Evolutionary conservation across 2,888 invertebrate species (phyloP).

Genomic region (Parthenolecanium corni): DNA sequence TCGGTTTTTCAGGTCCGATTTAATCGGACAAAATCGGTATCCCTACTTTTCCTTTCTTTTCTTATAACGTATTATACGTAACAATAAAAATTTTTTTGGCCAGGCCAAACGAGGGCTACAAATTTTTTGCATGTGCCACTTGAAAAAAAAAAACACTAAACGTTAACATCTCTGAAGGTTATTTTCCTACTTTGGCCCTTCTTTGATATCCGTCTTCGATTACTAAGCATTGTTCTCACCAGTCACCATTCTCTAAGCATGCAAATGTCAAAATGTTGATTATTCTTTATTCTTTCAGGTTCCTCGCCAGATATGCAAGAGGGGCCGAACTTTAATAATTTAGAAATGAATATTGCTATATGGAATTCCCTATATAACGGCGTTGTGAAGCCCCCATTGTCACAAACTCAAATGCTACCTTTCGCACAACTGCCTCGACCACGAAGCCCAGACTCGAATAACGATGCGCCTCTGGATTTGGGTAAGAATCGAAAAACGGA

Average conservation of each 20-base stretch:
- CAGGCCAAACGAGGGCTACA: too few species aligned
- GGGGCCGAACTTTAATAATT: slow-evolving; percentile 3
- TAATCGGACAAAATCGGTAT: neutral
- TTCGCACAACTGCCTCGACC: slow-evolving; percentile 15
- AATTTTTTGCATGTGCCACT: too few species aligned
- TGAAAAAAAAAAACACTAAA: too few species aligned
- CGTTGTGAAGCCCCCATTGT: slow-evolving; percentile 10
- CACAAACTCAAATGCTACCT: slow-evolving; percentile 15
- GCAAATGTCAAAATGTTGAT: too few species aligned
- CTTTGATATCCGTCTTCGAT: too few species aligned
- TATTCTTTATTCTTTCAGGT: slow-evolving; percentile 6
- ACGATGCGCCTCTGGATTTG: slow-evolving; percentile 25
- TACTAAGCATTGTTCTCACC: too few species aligned
- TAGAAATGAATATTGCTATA: slow-evolving; percentile 19
- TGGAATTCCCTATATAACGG: slow-evolving; percentile 24
- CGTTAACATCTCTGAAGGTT: too few species aligned
- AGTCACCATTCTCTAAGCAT: too few species aligned
- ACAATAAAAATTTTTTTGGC: too few species aligned
- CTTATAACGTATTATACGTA: too few species aligned
- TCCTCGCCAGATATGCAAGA: slow-evolving; percentile 25
- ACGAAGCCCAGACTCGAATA: slow-evolving; percentile 9
- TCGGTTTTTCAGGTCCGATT: neutral
- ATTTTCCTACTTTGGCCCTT: too few species aligned
- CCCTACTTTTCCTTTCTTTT: too few species aligned
- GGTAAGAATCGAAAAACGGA: slow-evolving; percentile 16